Evolutionary conservation across 2,888 invertebrate genomes (phyloP), one percentile per base, ranked within the genome.

Genomic region (Netelia virgata): DNA sequence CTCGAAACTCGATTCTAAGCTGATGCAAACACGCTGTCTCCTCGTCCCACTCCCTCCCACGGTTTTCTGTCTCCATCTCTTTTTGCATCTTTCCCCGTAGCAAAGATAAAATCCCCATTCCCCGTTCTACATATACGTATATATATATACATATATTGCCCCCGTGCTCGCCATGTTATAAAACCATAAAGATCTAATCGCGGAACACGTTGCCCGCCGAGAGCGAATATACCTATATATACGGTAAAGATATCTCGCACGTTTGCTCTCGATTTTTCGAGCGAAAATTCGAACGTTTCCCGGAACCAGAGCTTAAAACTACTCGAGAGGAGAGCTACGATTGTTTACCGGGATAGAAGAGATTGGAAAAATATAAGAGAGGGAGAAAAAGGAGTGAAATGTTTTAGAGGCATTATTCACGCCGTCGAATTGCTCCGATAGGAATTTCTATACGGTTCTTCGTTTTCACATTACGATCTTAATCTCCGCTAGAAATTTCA

Each of bases 121-220:
- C 84, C 73, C 77, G 82, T 85, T 18, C 50, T 50, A 63, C n/a
- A 16, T 20, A 61, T 20, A 43, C 73, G n/a, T 11, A 72, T 20
- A 53, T 23, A 47, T 10, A 28, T 18, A 18, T 28, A 14, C 18
- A 3, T 69, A 72, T 57, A 69, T 53, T 41, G 68, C 41, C 28
- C n/a, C 18, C 61, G 82, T 86, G 76, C 80, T 82, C 83, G 86
- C 76, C 81, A 88, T 87, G 90, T 92, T 92, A 91, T 92, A 93
- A 92, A 92, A 91, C 90, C 90, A 91, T 92, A 92, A 92, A 93
- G 91, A 92, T 91, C 88, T 91, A 92, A 93, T 92, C 91, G 90
- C 64, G 75, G 79, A 79, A 83, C 83, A 84, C 85, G 80, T 85
- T 85, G 68, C 76, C 78, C 69, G 64, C 28, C 70, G 66, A 73